Percentiles rank a stretch among this genome's conserved stretches.
Conservation (phyloP, 2,113 vertebrate genomes). For the Cyanocitta stelleri region DNA sequence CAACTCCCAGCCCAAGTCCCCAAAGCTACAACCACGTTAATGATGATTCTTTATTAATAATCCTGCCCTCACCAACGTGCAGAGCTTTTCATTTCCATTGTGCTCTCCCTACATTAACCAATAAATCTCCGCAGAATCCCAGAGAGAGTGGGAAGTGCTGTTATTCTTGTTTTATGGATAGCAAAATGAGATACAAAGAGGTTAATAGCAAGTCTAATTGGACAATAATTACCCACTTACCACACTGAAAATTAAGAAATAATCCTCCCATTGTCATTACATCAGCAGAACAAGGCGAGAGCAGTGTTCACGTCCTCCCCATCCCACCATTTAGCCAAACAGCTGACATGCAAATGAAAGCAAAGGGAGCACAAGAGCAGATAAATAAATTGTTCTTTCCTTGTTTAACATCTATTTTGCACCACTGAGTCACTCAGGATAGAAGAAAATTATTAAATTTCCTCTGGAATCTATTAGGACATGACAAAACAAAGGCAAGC, state of each 20-base stretch:
- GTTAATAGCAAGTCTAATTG: conserved; percentile 62
- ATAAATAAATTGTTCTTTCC: neutral
- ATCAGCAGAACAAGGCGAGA: conserved; percentile 29
- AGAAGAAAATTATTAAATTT: neutral
- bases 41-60: neutral
- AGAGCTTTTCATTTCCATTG: neutral
- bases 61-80: neutral
- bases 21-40: fast-evolving
- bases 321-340: conserved; percentile 8
- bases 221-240: conserved; percentile 61
- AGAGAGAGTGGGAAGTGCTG: conserved; percentile 22
- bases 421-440: neutral
- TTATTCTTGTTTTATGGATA: conserved; percentile 29
- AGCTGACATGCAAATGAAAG: neutral
- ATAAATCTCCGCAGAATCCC: neutral
- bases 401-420: neutral
- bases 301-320: neutral
- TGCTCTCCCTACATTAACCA: neutral
- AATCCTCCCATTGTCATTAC: conserved; percentile 52
- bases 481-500: neutral
- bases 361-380: neutral
- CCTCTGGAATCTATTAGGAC: neutral
- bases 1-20: neutral
- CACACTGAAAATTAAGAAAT: conserved; percentile 56
- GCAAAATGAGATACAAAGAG: conserved; percentile 50